Evolutionary conservation across 2,113 vertebrate genomes (phyloP).

Genomic region (Vireo altiloquus): DNA sequence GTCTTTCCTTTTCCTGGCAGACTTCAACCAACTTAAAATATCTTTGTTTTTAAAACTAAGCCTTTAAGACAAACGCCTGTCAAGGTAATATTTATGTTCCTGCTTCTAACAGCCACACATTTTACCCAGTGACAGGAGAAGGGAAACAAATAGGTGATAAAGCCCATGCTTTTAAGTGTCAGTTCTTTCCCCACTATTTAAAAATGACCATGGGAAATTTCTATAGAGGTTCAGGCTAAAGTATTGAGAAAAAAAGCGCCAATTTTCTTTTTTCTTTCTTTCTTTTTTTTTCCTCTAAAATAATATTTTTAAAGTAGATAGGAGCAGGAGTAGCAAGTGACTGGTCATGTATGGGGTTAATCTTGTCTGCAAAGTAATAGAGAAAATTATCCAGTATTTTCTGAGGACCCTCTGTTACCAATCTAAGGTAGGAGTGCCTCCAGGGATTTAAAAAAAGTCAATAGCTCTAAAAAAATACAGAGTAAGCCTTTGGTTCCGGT

Average conservation of each 20-base stretch:
- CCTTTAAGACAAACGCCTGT: background rate
- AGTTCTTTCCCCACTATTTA: background rate
- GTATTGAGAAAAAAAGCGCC: background rate
- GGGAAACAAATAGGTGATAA: background rate
- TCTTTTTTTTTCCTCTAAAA: rapidly evolving
- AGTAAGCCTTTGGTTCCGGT: background rate
- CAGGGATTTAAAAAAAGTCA: slow-evolving; percentile 19
- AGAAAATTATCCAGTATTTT: background rate
- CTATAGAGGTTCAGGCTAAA: background rate
- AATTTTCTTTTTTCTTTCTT: background rate
- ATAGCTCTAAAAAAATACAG: background rate
- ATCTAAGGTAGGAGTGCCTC: background rate
- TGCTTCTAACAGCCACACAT: background rate
- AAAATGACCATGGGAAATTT: background rate
- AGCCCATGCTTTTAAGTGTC: background rate
- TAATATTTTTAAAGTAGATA: background rate
- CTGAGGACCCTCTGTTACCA: background rate
- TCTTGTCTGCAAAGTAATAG: background rate
- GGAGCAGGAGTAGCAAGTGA: background rate
- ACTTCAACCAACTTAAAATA: background rate
- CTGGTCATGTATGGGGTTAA: background rate
- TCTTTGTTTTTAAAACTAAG: background rate
- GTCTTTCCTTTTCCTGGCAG: background rate
- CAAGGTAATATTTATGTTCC: background rate
- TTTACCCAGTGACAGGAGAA: background rate